Percentiles rank a stretch among this genome's conserved stretches.
phyloP scores from a whole-genome alignment of 2,888 invertebrate species.

The Eustalomyia histrio region DNA sequence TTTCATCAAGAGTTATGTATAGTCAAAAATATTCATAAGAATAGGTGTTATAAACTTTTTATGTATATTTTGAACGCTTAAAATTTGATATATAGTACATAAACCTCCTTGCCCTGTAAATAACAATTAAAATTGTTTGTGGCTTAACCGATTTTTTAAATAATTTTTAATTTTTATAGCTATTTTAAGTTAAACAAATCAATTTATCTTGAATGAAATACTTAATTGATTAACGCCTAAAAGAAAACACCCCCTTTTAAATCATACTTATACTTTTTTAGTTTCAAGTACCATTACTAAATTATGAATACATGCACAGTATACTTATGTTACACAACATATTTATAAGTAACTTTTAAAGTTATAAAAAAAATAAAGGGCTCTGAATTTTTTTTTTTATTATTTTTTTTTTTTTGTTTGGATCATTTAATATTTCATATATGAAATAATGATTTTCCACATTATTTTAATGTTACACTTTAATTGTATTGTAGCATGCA shows the following conservation, averaged over 20 bases:
- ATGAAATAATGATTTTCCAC: conserved; percentile 56
- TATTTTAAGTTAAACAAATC: conserved; percentile 59
- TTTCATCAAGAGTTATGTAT: too few relatives aligned
- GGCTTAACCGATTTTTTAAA: not conserved
- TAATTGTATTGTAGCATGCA: conserved; percentile 70
- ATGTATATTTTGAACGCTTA: too few relatives aligned
- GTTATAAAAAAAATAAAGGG: too few relatives aligned
- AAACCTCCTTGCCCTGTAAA: too few relatives aligned
- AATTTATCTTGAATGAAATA: conserved; percentile 52
- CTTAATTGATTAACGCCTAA: conserved; percentile 59
- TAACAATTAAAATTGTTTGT: conserved; percentile 20
- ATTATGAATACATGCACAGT: conserved; percentile 6
- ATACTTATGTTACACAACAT: too few relatives aligned
- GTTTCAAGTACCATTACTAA: conserved; percentile 32
- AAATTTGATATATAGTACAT: too few relatives aligned
- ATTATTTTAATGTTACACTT: conserved; percentile 61
- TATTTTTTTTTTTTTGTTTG: not conserved
- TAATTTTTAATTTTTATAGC: conserved; percentile 14
- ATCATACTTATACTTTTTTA: conserved; percentile 1
- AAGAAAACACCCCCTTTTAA: conserved; percentile 44
- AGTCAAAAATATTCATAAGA: too few relatives aligned
- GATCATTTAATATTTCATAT: conserved; percentile 14
- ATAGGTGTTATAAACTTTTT: too few relatives aligned
- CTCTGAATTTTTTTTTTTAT: not conserved
- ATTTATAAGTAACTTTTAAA: not conserved